Evolutionary conservation across 2,888 invertebrate genomes (phyloP).

Genomic region (Meta bourneti): DNA sequence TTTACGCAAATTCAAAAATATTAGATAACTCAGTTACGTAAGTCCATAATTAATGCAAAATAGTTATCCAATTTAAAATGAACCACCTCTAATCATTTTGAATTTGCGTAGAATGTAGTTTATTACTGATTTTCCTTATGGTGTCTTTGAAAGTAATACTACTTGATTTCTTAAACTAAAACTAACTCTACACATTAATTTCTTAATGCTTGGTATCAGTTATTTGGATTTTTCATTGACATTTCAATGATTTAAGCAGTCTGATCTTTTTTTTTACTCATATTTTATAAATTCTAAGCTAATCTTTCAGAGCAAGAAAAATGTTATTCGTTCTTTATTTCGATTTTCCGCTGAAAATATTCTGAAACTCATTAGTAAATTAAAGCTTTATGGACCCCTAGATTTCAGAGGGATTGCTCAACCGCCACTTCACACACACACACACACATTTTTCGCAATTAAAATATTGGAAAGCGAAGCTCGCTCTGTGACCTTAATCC

Average conservation of each 20-base stretch:
- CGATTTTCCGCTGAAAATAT: constrained; percentile 2
- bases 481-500: neutral
- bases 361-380: constrained; percentile 7
- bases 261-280: too few species aligned
- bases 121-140: neutral
- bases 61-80: too few species aligned
- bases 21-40: too few species aligned
- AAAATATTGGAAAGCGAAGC: constrained; percentile 25
- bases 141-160: neutral
- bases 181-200: neutral
- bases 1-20: too few species aligned
- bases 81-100: too few species aligned
- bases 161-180: neutral
- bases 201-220: neutral
- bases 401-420: constrained; percentile 6
- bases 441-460: constrained; percentile 45
- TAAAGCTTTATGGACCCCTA: constrained; percentile 4
- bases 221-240: too few species aligned
- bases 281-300: too few species aligned
- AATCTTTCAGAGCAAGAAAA: neutral
- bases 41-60: too few species aligned
- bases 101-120: neutral
- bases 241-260: too few species aligned
- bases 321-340: neutral
- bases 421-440: neutral